Percentiles rank a stretch among this genome's conserved stretches.
Evolutionary conservation across 2,113 vertebrate genomes (phyloP).

Genomic region (Callithrix jacchus): DNA sequence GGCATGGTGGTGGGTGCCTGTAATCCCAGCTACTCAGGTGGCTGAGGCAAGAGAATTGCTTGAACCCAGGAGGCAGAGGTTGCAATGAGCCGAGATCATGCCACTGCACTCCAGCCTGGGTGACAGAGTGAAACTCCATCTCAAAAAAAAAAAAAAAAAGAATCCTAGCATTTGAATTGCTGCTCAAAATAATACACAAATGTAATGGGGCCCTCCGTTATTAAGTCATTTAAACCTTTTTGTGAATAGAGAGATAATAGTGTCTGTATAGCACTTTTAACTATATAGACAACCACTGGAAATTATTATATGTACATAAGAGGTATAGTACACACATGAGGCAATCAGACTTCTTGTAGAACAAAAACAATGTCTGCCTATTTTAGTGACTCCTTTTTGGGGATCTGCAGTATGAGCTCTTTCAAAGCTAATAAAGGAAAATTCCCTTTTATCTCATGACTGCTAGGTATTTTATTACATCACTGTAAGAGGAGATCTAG

Average conservation of each 20-base stretch:
- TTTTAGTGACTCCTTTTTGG: neutral
- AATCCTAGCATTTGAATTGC: neutral
- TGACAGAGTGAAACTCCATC: too few species aligned
- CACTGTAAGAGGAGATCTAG: neutral
- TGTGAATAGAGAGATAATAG: neutral
- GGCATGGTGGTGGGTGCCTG: too few species aligned
- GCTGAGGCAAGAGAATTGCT: too few species aligned
- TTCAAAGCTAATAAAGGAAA: neutral
- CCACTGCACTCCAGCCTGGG: too few species aligned
- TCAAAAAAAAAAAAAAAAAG: too few species aligned
- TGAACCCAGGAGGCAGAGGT: too few species aligned
- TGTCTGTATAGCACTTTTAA: neutral
- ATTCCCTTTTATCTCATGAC: neutral
- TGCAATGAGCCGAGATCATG: too few species aligned
- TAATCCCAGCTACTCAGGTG: too few species aligned
- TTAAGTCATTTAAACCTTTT: slow-evolving; percentile 1
- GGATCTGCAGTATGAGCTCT: neutral
- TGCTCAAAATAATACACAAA: neutral
- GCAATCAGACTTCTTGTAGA: neutral
- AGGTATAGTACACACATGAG: neutral
- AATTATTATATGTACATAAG: neutral
- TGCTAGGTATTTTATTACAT: neutral
- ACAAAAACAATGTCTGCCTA: neutral
- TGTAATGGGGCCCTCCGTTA: neutral
- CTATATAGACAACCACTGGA: neutral